These are phyloP conservation scores for Chiridota heheva DNA, from an alignment of 35 echinoderm and acorn worm genomes.

Conservation along the genomic window DNA sequence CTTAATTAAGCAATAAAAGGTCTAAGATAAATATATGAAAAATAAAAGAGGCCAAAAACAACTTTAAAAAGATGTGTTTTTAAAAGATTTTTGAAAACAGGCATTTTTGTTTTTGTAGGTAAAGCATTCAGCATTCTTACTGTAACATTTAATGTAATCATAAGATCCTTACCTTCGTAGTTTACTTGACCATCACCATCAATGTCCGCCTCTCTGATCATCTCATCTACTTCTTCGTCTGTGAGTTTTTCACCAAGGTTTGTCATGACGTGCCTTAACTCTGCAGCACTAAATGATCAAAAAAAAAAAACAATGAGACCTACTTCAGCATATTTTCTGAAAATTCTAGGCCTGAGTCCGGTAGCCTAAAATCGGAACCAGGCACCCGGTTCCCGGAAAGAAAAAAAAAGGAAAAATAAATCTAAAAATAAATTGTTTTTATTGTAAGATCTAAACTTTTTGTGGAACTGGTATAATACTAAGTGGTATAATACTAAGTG, in stretches of 20 bases:
- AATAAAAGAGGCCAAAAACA: neutral
- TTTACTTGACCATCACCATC: slow-evolving; percentile 96
- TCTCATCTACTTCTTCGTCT: slow-evolving; percentile 95
- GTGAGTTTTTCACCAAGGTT: slow-evolving; percentile 93
- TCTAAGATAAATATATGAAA: neutral
- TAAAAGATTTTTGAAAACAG: neutral
- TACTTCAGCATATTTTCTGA: no score
- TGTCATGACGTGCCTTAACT: slow-evolving; percentile 95
- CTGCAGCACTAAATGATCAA: slow-evolving; percentile 70
- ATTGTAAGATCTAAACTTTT: no score
- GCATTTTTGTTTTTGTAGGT: neutral
- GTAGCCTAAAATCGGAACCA: neutral
- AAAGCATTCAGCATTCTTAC: no score
- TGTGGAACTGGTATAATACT: no score
- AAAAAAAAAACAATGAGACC: no score
- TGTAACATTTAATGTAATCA: no score
- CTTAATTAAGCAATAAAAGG: neutral
- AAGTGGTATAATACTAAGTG: no score
- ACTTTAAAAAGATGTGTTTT: neutral
- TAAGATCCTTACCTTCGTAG: slow-evolving; percentile 75
- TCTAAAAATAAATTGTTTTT: no score
- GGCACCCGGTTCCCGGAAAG: neutral
- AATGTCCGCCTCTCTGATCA: slow-evolving; percentile 96
- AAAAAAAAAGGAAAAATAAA: neutral
- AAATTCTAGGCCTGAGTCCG: neutral